Conservation (phyloP, 2,888 invertebrate species). For the Plagodis dolabraria region DNA sequence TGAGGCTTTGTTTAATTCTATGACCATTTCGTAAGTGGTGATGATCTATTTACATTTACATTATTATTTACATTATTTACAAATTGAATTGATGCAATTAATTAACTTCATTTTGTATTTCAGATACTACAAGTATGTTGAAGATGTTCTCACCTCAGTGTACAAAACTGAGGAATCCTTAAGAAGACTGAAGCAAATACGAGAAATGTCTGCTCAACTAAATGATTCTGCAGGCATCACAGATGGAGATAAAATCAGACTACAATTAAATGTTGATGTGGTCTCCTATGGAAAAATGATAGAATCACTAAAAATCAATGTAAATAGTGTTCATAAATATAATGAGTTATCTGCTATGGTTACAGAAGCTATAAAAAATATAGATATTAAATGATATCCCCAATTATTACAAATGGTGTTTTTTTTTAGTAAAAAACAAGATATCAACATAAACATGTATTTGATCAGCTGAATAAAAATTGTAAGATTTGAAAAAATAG, state of each 20-base stretch:
- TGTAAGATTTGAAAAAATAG: slow-evolving; percentile 85
- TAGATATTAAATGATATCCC: slow-evolving; percentile 82
- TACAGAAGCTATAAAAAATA: slow-evolving; percentile 85
- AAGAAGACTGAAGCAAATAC: slow-evolving; percentile 93
- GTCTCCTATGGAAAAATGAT: slow-evolving; percentile 88
- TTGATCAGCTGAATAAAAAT: slow-evolving; percentile 84
- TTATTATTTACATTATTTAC: neutral
- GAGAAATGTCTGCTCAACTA: slow-evolving; percentile 83
- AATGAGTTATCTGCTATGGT: slow-evolving; percentile 86
- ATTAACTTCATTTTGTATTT: slow-evolving; percentile 23
- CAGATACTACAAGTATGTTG: slow-evolving; percentile 90
- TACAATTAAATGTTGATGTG: slow-evolving; percentile 95
- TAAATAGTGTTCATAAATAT: slow-evolving; percentile 85
- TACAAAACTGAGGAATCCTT: slow-evolving; percentile 98
- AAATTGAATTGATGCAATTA: neutral
- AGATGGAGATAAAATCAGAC: slow-evolving; percentile 97
- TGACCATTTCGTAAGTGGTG: slow-evolving; percentile 84
- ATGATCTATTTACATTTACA: no score
- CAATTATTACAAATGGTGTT: slow-evolving; percentile 57
- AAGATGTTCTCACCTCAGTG: slow-evolving; percentile 96
- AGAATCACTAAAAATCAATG: slow-evolving; percentile 80
- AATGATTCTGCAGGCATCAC: slow-evolving; percentile 86
- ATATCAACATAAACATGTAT: slow-evolving; percentile 83
- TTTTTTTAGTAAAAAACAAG: slow-evolving; percentile 55
- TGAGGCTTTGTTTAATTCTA: slow-evolving; percentile 73